These are phyloP conservation scores for Phalera bucephala DNA, from an alignment of 2,888 invertebrate species.

Conservation along the genomic window DNA sequence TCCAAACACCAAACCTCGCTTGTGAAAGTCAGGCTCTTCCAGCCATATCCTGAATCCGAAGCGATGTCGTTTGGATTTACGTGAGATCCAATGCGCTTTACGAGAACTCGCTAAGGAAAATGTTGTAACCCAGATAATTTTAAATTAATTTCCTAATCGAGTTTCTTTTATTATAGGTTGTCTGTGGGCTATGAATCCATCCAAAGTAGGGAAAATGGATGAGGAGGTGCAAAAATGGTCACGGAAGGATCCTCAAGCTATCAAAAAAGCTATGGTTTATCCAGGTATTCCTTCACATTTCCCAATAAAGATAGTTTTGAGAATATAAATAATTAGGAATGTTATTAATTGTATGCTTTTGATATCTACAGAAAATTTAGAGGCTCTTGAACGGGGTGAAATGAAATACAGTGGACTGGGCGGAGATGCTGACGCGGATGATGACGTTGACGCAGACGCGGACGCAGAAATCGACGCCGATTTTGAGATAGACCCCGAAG, in stretches of 20 bases:
- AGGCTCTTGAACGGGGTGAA: conserved; percentile 92
- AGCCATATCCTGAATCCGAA: no score
- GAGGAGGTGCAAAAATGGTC: conserved; percentile 99
- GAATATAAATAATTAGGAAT: no score
- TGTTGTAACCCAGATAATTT: no score
- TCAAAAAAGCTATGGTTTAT: conserved; percentile 96
- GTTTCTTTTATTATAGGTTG: conserved; percentile 82
- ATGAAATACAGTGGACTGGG: conserved; percentile 91
- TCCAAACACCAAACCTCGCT: no score
- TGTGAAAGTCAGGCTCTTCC: no score
- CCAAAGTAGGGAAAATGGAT: conserved; percentile 97
- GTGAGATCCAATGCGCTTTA: neutral
- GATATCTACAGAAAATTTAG: conserved; percentile 88
- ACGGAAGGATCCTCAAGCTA: conserved; percentile 95
- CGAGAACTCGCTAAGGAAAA: no score
- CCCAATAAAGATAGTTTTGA: neutral
- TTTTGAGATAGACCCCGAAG: conserved; percentile 79
- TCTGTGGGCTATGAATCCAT: conserved; percentile 98
- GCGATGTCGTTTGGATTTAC: no score
- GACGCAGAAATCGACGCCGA: conserved; percentile 81
- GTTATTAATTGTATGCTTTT: no score
- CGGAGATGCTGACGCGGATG: conserved; percentile 86
- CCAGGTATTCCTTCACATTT: conserved; percentile 84
- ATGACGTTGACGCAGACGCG: conserved; percentile 77
- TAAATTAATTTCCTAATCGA: conserved; percentile 2